These are phyloP conservation scores for Willowsia nigromaculata DNA, from an alignment of 2,888 invertebrate genomes.

Conservation along the genomic window DNA sequence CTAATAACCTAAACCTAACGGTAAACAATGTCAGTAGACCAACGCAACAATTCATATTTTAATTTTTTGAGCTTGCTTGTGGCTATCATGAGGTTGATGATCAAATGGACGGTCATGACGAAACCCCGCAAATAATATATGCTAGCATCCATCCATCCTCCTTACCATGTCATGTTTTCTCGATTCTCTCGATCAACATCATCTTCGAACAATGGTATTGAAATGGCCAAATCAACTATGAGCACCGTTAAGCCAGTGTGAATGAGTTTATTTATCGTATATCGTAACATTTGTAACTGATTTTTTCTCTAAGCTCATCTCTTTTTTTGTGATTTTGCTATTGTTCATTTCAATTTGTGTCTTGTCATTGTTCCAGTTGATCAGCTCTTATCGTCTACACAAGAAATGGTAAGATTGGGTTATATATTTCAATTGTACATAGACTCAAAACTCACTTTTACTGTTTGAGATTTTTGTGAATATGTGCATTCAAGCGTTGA, in stretches of 20 bases:
- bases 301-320: neutral
- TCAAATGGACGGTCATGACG: neutral
- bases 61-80: neutral
- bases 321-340: neutral
- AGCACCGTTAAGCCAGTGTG: neutral
- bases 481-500: neutral
- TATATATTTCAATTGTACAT: neutral
- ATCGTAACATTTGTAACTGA: neutral
- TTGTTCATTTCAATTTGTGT: neutral
- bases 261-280: neutral
- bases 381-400: too few relatives aligned
- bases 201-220: neutral
- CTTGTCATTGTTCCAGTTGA: conserved; percentile 27
- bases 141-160: neutral
- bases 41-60: neutral
- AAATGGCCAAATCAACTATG: neutral
- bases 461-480: neutral
- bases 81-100: neutral
- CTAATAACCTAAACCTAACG: conserved; percentile 26
- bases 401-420: too few relatives aligned
- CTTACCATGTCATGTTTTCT: neutral
- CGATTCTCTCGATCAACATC: neutral
- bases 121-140: neutral
- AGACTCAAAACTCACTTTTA: conserved; percentile 21
- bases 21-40: conserved; percentile 49